Base-by-base conservation (phyloP, 2,797 vertebrate genomes). In the Characodon lateralis region DNA sequence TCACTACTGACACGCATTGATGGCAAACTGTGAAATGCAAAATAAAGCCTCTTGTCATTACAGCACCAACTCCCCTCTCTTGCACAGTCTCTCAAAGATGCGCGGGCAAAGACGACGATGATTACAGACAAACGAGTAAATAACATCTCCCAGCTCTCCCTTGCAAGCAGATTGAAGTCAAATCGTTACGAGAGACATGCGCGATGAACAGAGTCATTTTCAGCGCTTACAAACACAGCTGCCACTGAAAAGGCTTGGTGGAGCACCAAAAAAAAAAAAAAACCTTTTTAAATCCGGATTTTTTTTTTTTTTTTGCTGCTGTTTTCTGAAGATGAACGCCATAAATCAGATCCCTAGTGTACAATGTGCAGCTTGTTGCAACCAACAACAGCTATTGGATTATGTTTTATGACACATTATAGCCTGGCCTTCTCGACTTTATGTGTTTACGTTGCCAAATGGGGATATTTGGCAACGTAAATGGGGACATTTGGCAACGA, bases 41-140 rank as follows among this genome's bases (percentile, higher is more conserved):
- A 94, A 94, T 92, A 92, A 92, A 92, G 92, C 89, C 87, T 91
- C 91, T 92, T 91, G 91, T 94, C 91, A 93, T 93, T 92, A 92
- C 89, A 89, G 81, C 89, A 84, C 31, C 86, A 77, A 81, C 83
- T 88, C 85, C 81, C 83, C 79, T 71, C 85, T 61, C 43, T 16
- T 81, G 77, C 87, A 71, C 85, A 81, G 85, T 12, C 83, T 18
- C 76, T 50, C 16, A 35, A 71, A 71, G 56, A 91, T 71, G 61
- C 35, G 50, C 39, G 41, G 50, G 89, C 83, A 78, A 69, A 91
- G 91, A 89, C 92, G 59, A 76, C 88, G 84, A 92, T 92, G 91
- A 94, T 94, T 93, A 92, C 90, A 93, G 89, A 92, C 93, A 94
- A 93, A 92, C 76, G 74, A 92, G 88, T 88, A 91, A 92, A 92